Evolutionary conservation across 1,140 invertebrate species (phyloP), one percentile per base, ranked within the genome.

Genomic region (Tetranychus urticae): DNA sequence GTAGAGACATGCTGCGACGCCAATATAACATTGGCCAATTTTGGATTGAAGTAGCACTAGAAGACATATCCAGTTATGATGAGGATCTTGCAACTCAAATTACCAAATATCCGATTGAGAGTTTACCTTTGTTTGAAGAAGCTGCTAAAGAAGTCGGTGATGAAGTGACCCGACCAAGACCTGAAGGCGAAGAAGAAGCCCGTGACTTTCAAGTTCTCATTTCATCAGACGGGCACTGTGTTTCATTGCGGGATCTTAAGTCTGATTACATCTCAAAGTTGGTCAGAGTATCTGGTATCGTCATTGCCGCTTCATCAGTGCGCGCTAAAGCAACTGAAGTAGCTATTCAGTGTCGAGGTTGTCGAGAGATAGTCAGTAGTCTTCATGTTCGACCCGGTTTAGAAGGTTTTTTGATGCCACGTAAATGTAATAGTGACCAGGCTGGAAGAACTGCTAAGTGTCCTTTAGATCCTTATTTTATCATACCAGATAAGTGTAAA

Each of bases 381-480:
- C 78, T 97, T 58, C 74, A 80, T 56, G 82, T 99, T 0, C 91
- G 90, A 70, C 86, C 92, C 39, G 96, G 96, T 3, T 75, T 99
- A 8, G 94, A 99, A 70, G 94, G 94, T 3, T 97, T 93, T 75
- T 78, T 84, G n/a, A 76, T 99, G 69, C 96, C 96, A 0, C 79
- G 94, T 60, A 92, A 87, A 75, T 99, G 94, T 72, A 83, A 80
- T 67, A 85, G 86, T 13, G 75, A 92, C 70, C 88, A 92, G 77
- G 82, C 85, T 64, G 88, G 86, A 61, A 75, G 83, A 57, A 80
- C 82, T 7, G 64, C 63, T 68, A 88, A 89, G 67, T 99, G 96
- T 73, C 93, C 94, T 2, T 69, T 98, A 34, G 96, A 99, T 77
- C 96, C 96, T 4, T 99, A 88, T 71, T 94, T 93, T 70, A 96